Evolutionary conservation across 30 jellyfish, hydroid and myxozoan genomes (phyloP).

Genomic region (Cassiopea xamachana): DNA sequence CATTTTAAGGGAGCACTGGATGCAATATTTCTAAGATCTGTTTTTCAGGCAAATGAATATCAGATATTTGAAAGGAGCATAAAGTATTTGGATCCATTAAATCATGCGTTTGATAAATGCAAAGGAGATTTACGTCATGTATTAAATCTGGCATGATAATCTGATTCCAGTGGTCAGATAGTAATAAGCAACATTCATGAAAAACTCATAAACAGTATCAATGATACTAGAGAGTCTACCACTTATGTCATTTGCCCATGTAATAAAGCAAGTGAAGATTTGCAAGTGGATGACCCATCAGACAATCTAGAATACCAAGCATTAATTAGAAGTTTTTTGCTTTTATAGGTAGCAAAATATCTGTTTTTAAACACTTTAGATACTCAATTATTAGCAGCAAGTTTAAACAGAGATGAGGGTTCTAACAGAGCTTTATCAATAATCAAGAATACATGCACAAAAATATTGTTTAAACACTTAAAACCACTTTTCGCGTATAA

Average conservation of each 20-base stretch:
- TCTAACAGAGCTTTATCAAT: too few relatives aligned
- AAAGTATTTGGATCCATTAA: conserved; percentile 12
- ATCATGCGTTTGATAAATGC: conserved; percentile 19
- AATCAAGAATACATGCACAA: background rate
- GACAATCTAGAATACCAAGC: background rate
- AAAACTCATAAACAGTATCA: background rate
- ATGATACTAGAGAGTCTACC: background rate
- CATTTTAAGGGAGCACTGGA: conserved; percentile 53
- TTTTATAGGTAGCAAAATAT: background rate
- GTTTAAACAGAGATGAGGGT: too few relatives aligned
- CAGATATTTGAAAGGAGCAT: conserved; percentile 6
- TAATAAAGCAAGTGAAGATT: background rate
- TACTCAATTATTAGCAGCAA: too few relatives aligned
- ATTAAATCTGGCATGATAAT: background rate
- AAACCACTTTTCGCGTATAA: background rate
- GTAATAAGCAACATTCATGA: background rate
- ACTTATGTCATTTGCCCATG: background rate
- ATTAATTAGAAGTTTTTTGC: background rate
- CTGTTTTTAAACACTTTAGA: too few relatives aligned
- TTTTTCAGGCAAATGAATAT: conserved; percentile 55
- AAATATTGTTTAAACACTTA: background rate
- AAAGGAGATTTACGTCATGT: conserved; percentile 9
- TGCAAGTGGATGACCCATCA: background rate
- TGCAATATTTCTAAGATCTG: conserved; percentile 7
- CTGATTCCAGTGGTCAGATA: background rate